These are phyloP conservation scores for Ditylenchus dipsaci DNA, from an alignment of 1,140 invertebrate species.

Conservation along the genomic window DNA sequence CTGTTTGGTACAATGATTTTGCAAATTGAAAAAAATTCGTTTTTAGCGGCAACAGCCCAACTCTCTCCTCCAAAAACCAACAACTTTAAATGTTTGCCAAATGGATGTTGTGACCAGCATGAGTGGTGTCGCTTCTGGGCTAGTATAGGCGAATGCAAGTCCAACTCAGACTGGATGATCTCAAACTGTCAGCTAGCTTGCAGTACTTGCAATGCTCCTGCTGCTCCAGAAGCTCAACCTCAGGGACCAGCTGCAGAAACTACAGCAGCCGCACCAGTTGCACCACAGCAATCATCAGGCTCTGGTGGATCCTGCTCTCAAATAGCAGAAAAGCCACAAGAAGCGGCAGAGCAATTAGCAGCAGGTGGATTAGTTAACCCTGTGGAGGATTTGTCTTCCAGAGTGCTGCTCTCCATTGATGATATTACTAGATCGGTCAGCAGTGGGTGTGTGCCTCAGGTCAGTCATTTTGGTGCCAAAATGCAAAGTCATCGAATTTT, in stretches of 20 bases:
- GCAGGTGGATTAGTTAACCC: constrained; percentile 45
- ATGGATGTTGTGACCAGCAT: constrained; percentile 50
- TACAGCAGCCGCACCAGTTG: constrained; percentile 5
- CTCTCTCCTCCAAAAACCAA: constrained; percentile 30
- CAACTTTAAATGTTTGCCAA: constrained; percentile 42
- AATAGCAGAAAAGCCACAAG: constrained; percentile 30
- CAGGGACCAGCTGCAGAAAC: neutral
- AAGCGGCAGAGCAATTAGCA: constrained; percentile 31
- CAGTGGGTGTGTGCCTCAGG: constrained; percentile 55
- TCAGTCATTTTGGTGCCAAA: constrained; percentile 3
- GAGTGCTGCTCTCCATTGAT: constrained; percentile 50
- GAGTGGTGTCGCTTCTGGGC: constrained; percentile 48
- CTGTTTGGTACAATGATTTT: too few relatives aligned
- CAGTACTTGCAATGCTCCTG: constrained; percentile 26
- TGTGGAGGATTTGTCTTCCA: constrained; percentile 43
- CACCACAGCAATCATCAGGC: neutral
- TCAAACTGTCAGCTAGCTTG: constrained; percentile 37
- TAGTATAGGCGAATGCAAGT: constrained; percentile 41
- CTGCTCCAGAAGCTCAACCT: neutral
- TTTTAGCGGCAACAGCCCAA: neutral
- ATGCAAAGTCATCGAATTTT: neutral
- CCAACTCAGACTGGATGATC: constrained; percentile 48
- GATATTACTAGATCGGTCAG: constrained; percentile 52
- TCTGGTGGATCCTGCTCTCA: constrained; percentile 23
- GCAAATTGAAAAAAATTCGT: too few relatives aligned